Base-by-base conservation (phyloP, 1,140 invertebrate genomes). In the Caerostris darwini region DNA sequence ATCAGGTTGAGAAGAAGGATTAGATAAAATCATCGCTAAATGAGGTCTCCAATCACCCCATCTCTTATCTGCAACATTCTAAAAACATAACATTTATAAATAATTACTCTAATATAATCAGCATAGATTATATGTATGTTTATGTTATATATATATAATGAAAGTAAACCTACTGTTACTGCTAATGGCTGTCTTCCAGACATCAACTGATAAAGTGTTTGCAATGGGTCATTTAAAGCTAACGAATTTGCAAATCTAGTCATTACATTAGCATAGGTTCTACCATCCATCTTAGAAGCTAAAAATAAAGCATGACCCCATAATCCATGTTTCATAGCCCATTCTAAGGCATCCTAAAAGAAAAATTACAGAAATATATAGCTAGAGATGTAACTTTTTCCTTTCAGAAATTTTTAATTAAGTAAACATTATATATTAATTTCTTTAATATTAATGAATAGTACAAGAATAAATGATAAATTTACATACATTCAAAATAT, bases 21-120 rank as follows among this genome's bases (percentile, higher is more conserved):
- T 99, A 56, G 98, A 98, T 54, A 99, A 97, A 94, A 99, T 97
- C 97, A 99, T 99, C 17, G 99, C 98, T 82, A 99, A 96, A 97
- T 99, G 99, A 50, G 98, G 98, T 90, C 98, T 97, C 99, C 99
- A 99, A 96, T 99, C 99, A 94, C 98, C 98, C 98, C 98, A 99
- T 94, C 97, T 97, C 94, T 98, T 97, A 96, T 99, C 98, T n/a
- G 97, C 96, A 93, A 98, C 97, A 96, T 97, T 96, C 96, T 94
- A 58, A 86, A 95, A 64, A 85, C 34, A 34, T 12, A 69, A 58
- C 50, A 85, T 57, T 85, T 19, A 90, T 85, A 54, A 57, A 81
- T 81, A 34, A 34, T 77, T 77, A 77, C 8, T 19, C 14, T n/a
- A 19, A 77, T 4, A 5, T 17, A 19, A 19, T 6, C 17, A 34